Conservation (phyloP, 2,888 invertebrate genomes). For the Phaonia tiefii region DNA sequence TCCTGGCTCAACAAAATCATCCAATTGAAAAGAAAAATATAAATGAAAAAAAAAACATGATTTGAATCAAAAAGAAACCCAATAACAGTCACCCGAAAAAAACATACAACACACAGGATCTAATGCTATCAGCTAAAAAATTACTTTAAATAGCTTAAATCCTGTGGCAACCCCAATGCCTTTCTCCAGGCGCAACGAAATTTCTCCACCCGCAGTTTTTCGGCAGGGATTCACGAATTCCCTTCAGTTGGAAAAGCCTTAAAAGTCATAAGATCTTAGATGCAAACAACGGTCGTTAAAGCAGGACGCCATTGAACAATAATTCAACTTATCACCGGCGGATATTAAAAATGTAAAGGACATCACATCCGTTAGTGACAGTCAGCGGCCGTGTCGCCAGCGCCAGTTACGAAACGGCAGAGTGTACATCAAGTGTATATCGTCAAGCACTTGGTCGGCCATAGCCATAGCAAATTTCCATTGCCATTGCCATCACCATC, state of each 20-base stretch:
- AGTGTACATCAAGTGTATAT: not conserved
- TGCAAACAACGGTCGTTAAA: constrained; percentile 43
- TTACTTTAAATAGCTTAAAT: constrained; percentile 65
- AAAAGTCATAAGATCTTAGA: constrained; percentile 60
- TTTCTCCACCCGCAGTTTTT: not conserved
- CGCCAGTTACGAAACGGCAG: not conserved
- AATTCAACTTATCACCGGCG: constrained; percentile 80
- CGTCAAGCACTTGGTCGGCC: constrained; percentile 18
- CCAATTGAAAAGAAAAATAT: constrained; percentile 51
- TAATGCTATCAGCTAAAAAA: constrained; percentile 62
- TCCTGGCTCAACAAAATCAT: constrained; percentile 59
- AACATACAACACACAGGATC: constrained; percentile 29
- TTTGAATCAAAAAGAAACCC: constrained; percentile 45
- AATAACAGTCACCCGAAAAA: constrained; percentile 60
- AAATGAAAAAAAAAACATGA: constrained; percentile 22
- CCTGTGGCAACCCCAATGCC: constrained; percentile 30
- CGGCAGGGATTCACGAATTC: not conserved
- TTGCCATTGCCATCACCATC: constrained; percentile 41
- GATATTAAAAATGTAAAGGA: constrained; percentile 78
- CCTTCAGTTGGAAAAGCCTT: constrained; percentile 21
- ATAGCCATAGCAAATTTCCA: too few relatives aligned
- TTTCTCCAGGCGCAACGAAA: too few relatives aligned
- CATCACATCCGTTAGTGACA: constrained; percentile 71
- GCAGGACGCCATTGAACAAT: constrained; percentile 72
- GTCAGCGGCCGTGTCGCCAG: constrained; percentile 15